These are phyloP conservation scores for Pogonophryne albipinna DNA, from an alignment of 2,797 vertebrate species.

Conservation along the genomic window DNA sequence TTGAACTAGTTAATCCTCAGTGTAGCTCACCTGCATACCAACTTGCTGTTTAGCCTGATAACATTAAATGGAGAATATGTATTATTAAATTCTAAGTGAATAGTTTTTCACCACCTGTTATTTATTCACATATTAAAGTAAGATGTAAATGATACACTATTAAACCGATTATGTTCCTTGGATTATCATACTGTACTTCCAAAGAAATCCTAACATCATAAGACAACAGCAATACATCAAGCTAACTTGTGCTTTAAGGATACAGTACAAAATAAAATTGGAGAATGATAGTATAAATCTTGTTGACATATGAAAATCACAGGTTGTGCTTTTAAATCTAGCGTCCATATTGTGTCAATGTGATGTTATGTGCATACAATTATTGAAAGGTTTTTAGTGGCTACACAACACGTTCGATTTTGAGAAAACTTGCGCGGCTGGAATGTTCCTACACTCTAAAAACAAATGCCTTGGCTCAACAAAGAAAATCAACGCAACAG, in stretches of 20 bases:
- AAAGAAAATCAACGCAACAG: too few relatives aligned
- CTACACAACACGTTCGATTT: background rate
- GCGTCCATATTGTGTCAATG: background rate
- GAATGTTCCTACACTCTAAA: conserved; percentile 14
- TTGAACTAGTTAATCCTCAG: conserved; percentile 36
- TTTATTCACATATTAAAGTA: background rate
- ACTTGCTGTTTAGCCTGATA: background rate
- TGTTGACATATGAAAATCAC: background rate
- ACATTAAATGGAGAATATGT: background rate
- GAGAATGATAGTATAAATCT: background rate
- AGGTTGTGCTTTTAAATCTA: background rate
- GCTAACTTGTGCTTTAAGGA: background rate
- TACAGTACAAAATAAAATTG: background rate
- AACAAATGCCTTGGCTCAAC: too few relatives aligned
- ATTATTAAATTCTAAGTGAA: background rate
- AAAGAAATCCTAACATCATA: background rate
- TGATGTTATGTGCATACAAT: background rate
- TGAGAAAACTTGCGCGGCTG: conserved; percentile 8
- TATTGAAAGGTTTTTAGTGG: too few relatives aligned
- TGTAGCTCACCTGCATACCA: background rate
- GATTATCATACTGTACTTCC: background rate
- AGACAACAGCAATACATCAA: background rate
- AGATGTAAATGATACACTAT: background rate
- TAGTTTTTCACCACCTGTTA: background rate
- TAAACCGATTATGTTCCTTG: background rate